Conservation (phyloP, 1,140 invertebrate species). For the Brachionus rubens region DNA sequence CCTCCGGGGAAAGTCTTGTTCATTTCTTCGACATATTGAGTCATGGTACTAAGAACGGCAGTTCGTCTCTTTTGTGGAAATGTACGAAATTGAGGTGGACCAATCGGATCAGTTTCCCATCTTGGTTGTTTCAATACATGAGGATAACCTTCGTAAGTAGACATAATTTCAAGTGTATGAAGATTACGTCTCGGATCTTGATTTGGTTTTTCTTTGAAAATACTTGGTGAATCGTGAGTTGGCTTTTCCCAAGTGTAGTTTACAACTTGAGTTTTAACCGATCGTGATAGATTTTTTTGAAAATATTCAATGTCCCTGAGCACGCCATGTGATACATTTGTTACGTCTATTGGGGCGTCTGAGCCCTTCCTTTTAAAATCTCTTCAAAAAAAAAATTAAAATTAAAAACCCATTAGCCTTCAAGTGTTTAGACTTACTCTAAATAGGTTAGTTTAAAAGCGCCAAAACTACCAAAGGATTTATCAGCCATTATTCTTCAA, state of each 20-base stretch:
- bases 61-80: constrained; percentile 30
- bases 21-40: constrained; percentile 46
- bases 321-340: neutral
- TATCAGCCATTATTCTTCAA: constrained; percentile 23
- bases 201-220: neutral
- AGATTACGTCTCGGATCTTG: neutral
- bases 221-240: constrained; percentile 12
- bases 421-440: constrained; percentile 3
- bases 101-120: constrained; percentile 40
- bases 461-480: constrained; percentile 42
- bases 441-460: constrained; percentile 28
- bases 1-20: constrained; percentile 42
- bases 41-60: constrained; percentile 35
- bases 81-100: neutral
- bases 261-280: neutral
- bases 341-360: constrained; percentile 1
- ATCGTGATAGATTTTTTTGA: neutral
- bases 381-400: neutral
- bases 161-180: constrained; percentile 34
- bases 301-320: constrained; percentile 16
- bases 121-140: constrained; percentile 32
- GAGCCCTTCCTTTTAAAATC: neutral
- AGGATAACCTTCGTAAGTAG: constrained; percentile 13
- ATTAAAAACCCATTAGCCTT: neutral
- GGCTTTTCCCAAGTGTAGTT: constrained; percentile 46